Percentiles rank a stretch among this genome's conserved stretches.
Evolutionary conservation across 2,888 invertebrate species (phyloP).

Genomic region (Liopterus haemorrhoidalis): DNA sequence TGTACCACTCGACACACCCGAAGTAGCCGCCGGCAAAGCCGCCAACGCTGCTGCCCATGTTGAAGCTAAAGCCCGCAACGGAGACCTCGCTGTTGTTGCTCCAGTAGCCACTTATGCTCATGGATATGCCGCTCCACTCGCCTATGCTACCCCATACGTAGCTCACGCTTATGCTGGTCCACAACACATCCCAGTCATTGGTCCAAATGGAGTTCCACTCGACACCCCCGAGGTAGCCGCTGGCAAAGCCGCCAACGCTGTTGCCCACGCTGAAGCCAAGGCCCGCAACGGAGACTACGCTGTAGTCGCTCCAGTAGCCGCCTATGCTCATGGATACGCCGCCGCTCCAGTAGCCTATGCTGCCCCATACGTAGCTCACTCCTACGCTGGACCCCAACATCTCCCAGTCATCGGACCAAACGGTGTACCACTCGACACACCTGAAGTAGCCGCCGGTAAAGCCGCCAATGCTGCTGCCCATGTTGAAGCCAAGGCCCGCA

Average conservation of each 20-base stretch:
- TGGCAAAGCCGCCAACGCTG: constrained; percentile 36
- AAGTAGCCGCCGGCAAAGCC: constrained; percentile 55
- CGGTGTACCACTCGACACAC: constrained; percentile 54
- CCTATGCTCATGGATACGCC: neutral
- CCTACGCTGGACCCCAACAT: constrained; percentile 39
- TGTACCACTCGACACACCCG: constrained; percentile 54
- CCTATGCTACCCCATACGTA: constrained; percentile 35
- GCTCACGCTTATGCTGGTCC: constrained; percentile 43
- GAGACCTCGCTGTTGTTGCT: constrained; percentile 35
- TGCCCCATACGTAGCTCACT: no score
- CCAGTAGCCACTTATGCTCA: constrained; percentile 9
- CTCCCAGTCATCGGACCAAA: constrained; percentile 46
- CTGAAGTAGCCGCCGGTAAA: constrained; percentile 53
- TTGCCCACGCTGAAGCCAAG: constrained; percentile 4
- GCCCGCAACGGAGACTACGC: neutral
- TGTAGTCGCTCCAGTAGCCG: neutral
- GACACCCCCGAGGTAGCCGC: constrained; percentile 49
- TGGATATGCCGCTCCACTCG: constrained; percentile 41
- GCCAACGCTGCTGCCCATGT: constrained; percentile 54
- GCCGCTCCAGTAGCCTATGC: neutral
- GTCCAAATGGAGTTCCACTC: constrained; percentile 43
- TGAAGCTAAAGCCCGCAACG: constrained; percentile 45
- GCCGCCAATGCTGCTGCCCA: constrained; percentile 25
- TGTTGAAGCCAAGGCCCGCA: no score
- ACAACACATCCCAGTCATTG: constrained; percentile 41